phyloP scores from a whole-genome alignment of 2,888 invertebrate species.

The Drosophila colorata region DNA sequence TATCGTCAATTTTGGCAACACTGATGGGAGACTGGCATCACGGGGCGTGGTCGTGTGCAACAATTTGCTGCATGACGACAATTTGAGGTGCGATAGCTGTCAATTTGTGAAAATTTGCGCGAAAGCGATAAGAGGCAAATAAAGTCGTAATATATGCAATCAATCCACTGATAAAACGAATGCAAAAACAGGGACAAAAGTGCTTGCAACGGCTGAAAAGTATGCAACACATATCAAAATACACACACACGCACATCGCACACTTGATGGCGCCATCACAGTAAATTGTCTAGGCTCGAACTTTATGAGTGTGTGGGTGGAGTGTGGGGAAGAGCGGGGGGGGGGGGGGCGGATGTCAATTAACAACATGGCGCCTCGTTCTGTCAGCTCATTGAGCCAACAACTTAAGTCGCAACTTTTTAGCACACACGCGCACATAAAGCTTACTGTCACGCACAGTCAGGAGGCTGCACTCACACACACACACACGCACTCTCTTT shows the following conservation, averaged over 20 bases:
- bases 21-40: background rate
- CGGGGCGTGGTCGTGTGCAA: slow-evolving; percentile 1
- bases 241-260: slow-evolving; percentile 1
- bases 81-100: slow-evolving; percentile 9
- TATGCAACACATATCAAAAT: slow-evolving; percentile 33
- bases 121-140: slow-evolving; percentile 14
- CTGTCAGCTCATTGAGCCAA: slow-evolving; percentile 27
- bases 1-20: slow-evolving; percentile 9
- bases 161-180: slow-evolving; percentile 5
- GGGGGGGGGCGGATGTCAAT: slow-evolving; percentile 32
- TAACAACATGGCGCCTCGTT: slow-evolving; percentile 68
- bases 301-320: background rate
- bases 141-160: slow-evolving; percentile 14
- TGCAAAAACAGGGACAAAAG: slow-evolving; percentile 31
- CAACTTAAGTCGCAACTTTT: slow-evolving; percentile 45
- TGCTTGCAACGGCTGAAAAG: slow-evolving; percentile 32
- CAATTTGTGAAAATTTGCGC: slow-evolving; percentile 22
- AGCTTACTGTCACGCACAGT: slow-evolving; percentile 21
- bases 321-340: background rate
- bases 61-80: slow-evolving; percentile 14
- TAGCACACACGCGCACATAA: slow-evolving; percentile 11
- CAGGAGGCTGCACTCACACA: slow-evolving; percentile 4
- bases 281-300: slow-evolving; percentile 24
- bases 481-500: background rate
- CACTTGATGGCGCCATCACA: slow-evolving; percentile 30